These are phyloP conservation scores for Chondrilla cf. caribensis DNA, from an alignment of 37 sponge, comb jelly and placozoan genomes.

Conservation along the genomic window DNA sequence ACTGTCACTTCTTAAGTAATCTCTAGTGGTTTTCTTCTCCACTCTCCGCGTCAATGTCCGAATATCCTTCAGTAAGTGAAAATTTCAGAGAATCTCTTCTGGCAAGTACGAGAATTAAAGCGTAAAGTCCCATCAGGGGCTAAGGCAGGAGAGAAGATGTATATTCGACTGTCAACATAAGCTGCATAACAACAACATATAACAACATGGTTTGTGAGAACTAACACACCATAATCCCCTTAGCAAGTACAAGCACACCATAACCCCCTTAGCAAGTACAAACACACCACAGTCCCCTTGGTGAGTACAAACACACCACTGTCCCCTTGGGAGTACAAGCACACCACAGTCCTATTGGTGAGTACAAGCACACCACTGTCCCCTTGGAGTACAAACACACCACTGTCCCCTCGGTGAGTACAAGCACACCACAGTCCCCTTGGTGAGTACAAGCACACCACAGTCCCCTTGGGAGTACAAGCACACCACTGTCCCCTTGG, in stretches of 20 bases:
- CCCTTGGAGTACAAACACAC: background rate
- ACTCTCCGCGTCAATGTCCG: background rate
- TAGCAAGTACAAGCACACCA: background rate
- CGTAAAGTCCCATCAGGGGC: constrained; percentile 19
- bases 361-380: background rate
- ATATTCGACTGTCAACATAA: no score
- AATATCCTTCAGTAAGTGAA: background rate
- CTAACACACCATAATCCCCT: background rate
- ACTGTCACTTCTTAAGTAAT: no score
- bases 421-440: background rate
- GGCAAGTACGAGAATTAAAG: background rate
- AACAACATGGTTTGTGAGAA: background rate
- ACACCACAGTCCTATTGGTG: no score
- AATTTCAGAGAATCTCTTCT: constrained; percentile 5
- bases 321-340: background rate
- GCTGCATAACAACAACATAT: no score
- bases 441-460: background rate
- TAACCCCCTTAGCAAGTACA: background rate
- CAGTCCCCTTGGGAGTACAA: background rate
- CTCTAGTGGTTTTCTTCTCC: constrained; percentile 9
- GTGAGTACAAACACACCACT: background rate
- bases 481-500: no score
- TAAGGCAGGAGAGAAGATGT: background rate
- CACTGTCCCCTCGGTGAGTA: background rate
- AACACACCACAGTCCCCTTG: background rate